Base-by-base conservation (phyloP, 2,797 vertebrate species). In the Sebastes vulpes region DNA sequence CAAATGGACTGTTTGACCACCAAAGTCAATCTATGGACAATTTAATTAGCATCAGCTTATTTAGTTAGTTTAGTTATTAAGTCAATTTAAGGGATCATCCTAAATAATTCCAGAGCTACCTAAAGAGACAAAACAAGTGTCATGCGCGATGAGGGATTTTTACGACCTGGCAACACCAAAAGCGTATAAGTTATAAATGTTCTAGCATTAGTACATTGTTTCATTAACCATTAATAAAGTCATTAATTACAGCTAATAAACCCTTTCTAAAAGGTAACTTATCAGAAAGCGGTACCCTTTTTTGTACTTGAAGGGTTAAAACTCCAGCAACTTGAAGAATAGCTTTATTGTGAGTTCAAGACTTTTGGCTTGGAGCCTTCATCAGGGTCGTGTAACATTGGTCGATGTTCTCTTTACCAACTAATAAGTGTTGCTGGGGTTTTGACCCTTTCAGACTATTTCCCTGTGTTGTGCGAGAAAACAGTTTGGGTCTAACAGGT, bases 141-240 rank as follows among this genome's bases (percentile, higher is more conserved):
- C 12, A 14, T 38, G 35, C 1, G 0, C 0, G 35, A 38, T 38
- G 35, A 38, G 0, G 0, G 0, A 0, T 14, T 38, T 38, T 28
- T 28, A 42, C 3, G 0, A 63, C 60, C 32, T 25, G 60, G 21
- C 35, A 63, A 42, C 60, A 42, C 21, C 59, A 63, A 25, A 63
- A 25, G 59, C 0, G 10, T 28, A 21, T 38, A 28, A 8, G 0
- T 7, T 38, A 56, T 12, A 52, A 11, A 42, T 61, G 28, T 18
- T 72, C 5, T 52, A 29, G 28, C 20, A 1, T 57, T 9, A 38
- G 35, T 38, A 38, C 35, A 38, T 1, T 38, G 35, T 38, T 38
- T 38, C 35, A 38, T 38, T 38, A 38, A 38, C 35, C 35, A 38
- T 6, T 38, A 38, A 38, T 38, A 38, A 14, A 38, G 35, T 38